Conservation (phyloP, 2,797 vertebrate genomes). For the Zalophus californianus region DNA sequence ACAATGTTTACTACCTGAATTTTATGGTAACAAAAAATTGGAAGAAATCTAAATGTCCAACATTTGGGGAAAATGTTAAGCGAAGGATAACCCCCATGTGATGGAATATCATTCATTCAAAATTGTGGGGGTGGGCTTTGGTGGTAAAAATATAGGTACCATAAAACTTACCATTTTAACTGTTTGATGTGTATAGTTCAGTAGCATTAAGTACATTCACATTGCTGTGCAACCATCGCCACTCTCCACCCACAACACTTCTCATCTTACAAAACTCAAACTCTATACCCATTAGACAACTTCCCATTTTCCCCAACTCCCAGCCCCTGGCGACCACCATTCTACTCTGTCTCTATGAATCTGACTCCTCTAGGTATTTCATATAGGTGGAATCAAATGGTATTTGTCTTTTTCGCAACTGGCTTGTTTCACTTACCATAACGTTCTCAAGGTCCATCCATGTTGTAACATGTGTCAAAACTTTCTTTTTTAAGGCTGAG, state of each 20-base stretch:
- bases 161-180: not conserved
- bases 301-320: not conserved
- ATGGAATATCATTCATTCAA: not conserved
- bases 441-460: not conserved
- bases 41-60: not conserved
- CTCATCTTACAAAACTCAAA: not conserved
- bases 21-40: slow-evolving; percentile 16
- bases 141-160: not conserved
- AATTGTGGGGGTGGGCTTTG: not conserved
- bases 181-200: not conserved
- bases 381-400: not conserved
- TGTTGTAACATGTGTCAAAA: not conserved
- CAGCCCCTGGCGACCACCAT: not conserved
- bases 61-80: slow-evolving; percentile 16
- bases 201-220: not conserved
- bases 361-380: not conserved
- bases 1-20: not conserved
- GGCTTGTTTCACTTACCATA: not conserved
- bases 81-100: not conserved
- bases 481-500: not conserved
- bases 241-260: not conserved
- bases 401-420: not conserved
- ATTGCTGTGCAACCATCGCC: not conserved
- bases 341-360: not conserved
- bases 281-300: not conserved